phyloP scores from a whole-genome alignment of 2,888 invertebrate species.

The Incurvaria masculella region DNA sequence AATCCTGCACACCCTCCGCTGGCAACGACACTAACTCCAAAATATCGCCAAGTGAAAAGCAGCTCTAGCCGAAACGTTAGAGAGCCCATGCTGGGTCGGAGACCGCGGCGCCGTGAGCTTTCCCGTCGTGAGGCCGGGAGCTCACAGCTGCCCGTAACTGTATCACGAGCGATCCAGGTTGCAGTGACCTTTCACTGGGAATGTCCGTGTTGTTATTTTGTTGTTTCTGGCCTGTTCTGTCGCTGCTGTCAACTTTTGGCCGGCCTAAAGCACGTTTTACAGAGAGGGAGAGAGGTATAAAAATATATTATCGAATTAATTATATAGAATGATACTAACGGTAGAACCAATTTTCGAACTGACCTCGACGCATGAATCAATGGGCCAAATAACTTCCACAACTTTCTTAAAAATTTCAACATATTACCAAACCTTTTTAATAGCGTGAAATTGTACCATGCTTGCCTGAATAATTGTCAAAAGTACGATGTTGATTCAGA shows the following conservation, averaged over 20 bases:
- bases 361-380: too few relatives aligned
- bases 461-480: too few relatives aligned
- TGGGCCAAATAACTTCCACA: too few relatives aligned
- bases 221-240: background rate
- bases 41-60: background rate
- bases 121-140: background rate
- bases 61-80: background rate
- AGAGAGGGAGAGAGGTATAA: too few relatives aligned
- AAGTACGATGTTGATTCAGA: too few relatives aligned
- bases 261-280: too few relatives aligned
- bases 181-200: background rate
- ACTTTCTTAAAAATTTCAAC: too few relatives aligned
- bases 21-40: background rate
- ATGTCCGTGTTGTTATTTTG: background rate
- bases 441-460: too few relatives aligned
- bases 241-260: background rate
- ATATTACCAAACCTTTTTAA: too few relatives aligned
- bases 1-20: background rate
- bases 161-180: background rate
- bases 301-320: too few relatives aligned
- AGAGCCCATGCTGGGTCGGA: background rate
- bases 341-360: too few relatives aligned
- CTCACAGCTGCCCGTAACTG: background rate
- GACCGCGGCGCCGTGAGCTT: background rate
- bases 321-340: too few relatives aligned